Percentiles rank a stretch among this genome's conserved stretches.
phyloP scores from a whole-genome alignment of 1,140 invertebrate genomes.

The Tetramorium simillimum region DNA sequence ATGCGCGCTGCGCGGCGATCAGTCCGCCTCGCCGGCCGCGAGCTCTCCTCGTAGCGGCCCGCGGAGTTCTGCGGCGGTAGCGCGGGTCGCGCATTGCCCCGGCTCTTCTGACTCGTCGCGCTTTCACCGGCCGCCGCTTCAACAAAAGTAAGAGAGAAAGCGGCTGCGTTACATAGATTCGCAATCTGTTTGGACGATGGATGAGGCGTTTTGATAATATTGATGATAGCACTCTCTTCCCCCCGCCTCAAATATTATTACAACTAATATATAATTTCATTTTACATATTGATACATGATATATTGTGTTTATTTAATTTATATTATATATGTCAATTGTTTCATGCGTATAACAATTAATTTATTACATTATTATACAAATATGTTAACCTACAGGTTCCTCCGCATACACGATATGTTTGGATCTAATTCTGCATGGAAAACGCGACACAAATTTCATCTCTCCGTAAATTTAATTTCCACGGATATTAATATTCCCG shows the following conservation, averaged over 20 bases:
- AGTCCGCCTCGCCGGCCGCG: neutral
- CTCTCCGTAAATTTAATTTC: neutral
- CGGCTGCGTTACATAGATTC: neutral
- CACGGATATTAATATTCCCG: neutral
- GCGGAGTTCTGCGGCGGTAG: neutral
- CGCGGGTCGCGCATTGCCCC: neutral
- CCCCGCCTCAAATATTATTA: no score
- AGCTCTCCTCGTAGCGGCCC: neutral
- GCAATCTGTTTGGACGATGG: neutral
- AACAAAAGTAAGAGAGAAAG: conserved; percentile 49
- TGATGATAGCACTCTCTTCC: neutral
- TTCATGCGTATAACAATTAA: neutral
- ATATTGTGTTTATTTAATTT: no score
- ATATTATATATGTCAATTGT: neutral
- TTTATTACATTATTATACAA: neutral
- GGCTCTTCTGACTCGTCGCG: neutral
- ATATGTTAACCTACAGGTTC: neutral
- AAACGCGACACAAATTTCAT: neutral
- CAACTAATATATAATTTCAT: no score
- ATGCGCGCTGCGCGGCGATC: neutral
- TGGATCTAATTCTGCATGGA: neutral
- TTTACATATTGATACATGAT: no score
- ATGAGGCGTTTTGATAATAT: neutral
- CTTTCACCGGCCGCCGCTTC: conserved; percentile 13
- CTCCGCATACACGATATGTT: neutral